These are phyloP conservation scores for Monomorium pharaonis DNA, from an alignment of 1,140 invertebrate species.

Conservation along the genomic window DNA sequence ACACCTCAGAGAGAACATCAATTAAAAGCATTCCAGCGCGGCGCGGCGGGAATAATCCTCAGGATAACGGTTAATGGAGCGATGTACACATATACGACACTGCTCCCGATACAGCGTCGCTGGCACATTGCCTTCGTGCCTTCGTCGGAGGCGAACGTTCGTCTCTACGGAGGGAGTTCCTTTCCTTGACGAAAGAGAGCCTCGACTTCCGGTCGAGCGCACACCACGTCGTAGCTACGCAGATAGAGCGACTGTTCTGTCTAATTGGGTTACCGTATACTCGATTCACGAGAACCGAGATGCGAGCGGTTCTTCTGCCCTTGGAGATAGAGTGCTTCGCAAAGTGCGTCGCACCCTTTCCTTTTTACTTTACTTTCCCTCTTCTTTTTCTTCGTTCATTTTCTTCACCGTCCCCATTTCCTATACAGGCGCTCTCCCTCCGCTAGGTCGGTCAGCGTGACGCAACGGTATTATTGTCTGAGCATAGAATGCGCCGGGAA, in stretches of 20 bases:
- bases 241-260: conserved; percentile 42
- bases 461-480: conserved; percentile 53
- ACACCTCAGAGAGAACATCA: conserved; percentile 29
- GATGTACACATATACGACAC: conserved; percentile 30
- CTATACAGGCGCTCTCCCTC: not conserved
- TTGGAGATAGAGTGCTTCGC: conserved; percentile 68
- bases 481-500: conserved; percentile 22
- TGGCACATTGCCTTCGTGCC: conserved; percentile 41
- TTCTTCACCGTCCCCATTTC: conserved; percentile 24
- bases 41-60: conserved; percentile 44
- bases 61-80: conserved; percentile 54
- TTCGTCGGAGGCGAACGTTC: conserved; percentile 24
- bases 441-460: conserved; percentile 43
- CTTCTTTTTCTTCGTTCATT: not conserved
- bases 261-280: conserved; percentile 73
- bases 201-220: conserved; percentile 62
- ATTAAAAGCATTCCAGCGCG: conserved; percentile 24
- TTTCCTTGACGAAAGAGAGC: not conserved
- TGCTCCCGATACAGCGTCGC: conserved; percentile 20
- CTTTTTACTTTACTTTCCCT: conserved; percentile 24
- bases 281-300: conserved; percentile 38
- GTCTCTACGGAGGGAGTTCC: conserved; percentile 40
- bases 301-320: conserved; percentile 70
- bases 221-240: conserved; percentile 29
- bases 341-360: conserved; percentile 8